Evolutionary conservation across 2,113 vertebrate genomes (phyloP).

Genomic region (Delphinapterus leucas): DNA sequence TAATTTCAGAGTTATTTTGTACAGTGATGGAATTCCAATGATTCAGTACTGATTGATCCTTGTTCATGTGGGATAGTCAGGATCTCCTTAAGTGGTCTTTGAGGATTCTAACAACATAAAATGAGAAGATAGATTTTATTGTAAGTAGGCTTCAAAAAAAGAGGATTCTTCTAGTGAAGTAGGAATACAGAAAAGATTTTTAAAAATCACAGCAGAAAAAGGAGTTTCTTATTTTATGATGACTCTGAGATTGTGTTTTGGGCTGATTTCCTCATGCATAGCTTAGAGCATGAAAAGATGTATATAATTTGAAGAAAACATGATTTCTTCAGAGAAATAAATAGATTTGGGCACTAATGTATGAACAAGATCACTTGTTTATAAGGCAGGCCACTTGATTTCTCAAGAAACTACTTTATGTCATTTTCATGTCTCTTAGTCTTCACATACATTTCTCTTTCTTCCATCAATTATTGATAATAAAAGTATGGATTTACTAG

Average conservation of each 20-base stretch:
- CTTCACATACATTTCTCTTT: neutral
- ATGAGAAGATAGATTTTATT: neutral
- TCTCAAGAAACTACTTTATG: neutral
- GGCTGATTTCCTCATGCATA: neutral
- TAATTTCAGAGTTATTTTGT: slow-evolving; percentile 6
- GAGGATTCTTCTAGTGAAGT: neutral
- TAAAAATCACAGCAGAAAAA: neutral
- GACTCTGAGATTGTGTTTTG: neutral
- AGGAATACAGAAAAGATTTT: neutral
- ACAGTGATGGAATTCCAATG: neutral
- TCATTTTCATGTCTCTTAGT: neutral
- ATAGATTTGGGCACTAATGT: neutral
- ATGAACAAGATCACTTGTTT: neutral
- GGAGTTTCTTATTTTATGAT: neutral
- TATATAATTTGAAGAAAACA: neutral
- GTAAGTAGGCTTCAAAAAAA: neutral
- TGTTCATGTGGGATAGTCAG: neutral
- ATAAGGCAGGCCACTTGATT: neutral
- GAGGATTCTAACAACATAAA: neutral
- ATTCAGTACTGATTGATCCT: neutral
- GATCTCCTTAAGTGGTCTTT: neutral
- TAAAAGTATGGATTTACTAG: neutral
- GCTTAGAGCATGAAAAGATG: neutral
- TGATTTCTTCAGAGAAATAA: neutral
- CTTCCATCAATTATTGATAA: neutral